phyloP scores from a whole-genome alignment of 2,888 invertebrate species.

The Colletes collaris region DNA sequence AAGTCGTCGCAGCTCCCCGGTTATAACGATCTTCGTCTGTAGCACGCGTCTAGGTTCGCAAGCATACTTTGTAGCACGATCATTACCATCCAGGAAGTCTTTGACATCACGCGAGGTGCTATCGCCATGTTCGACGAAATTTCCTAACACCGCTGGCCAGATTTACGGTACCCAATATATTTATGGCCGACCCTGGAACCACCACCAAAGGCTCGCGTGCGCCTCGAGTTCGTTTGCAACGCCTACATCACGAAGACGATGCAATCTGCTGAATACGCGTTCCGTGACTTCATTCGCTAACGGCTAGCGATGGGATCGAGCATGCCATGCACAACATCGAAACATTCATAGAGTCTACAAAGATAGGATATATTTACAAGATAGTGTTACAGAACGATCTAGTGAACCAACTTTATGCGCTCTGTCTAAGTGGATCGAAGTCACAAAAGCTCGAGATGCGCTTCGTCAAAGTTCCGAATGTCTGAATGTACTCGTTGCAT shows the following conservation, averaged over 20 bases:
- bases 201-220: constrained; percentile 28
- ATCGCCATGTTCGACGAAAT: constrained; percentile 1
- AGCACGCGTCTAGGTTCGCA: constrained; percentile 5
- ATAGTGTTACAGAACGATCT: no score
- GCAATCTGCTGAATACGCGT: constrained; percentile 4
- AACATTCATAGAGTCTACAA: no score
- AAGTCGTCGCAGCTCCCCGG: background rate
- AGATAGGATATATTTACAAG: no score
- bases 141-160: background rate
- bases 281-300: constrained; percentile 35
- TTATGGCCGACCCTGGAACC: background rate
- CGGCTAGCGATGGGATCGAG: constrained; percentile 22
- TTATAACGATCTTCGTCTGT: constrained; percentile 2
- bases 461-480: no score
- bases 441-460: no score
- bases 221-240: background rate
- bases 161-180: constrained; percentile 5
- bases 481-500: no score
- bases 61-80: background rate
- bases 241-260: constrained; percentile 2
- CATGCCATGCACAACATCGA: background rate
- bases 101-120: constrained; percentile 39
- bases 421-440: no score
- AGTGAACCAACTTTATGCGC: no score
- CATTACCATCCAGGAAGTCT: constrained; percentile 35